Evolutionary conservation across 2,888 invertebrate genomes (phyloP).

Genomic region (Subacronicta megacephala): DNA sequence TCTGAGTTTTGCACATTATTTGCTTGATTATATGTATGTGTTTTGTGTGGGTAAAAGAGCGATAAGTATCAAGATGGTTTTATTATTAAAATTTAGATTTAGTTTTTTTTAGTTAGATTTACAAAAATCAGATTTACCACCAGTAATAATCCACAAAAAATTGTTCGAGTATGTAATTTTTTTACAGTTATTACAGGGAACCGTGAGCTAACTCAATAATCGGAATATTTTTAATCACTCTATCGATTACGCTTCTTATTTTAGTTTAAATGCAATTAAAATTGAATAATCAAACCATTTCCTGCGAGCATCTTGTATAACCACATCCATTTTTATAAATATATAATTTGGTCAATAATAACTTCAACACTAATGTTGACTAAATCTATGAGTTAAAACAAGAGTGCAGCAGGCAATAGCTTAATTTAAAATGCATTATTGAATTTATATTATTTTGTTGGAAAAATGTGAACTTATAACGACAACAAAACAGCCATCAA

Average conservation of each 20-base stretch:
- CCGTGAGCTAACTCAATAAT: too few species aligned
- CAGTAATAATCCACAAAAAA: too few species aligned
- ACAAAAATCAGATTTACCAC: too few species aligned
- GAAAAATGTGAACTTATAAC: constrained; percentile 38
- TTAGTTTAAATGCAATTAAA: too few species aligned
- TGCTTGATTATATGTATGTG: constrained; percentile 3
- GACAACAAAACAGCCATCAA: constrained; percentile 25
- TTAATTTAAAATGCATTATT: neutral
- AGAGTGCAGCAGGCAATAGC: constrained; percentile 50
- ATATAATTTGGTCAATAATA: neutral
- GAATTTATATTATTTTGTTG: constrained; percentile 9
- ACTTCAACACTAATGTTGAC: neutral
- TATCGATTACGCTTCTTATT: too few species aligned
- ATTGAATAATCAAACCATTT: constrained; percentile 12
- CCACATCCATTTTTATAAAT: neutral
- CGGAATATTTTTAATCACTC: too few species aligned
- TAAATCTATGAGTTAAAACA: constrained; percentile 32
- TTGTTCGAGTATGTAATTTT: too few species aligned
- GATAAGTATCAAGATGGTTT: too few species aligned
- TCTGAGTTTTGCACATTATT: constrained; percentile 49
- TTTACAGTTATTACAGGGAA: too few species aligned
- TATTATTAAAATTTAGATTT: too few species aligned
- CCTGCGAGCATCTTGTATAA: constrained; percentile 32
- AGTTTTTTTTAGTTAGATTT: too few species aligned
- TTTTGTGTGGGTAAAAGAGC: neutral